Evolutionary conservation across 2,797 vertebrate species (phyloP), one percentile per base, ranked within the genome.

Genomic region (Orestias chungarensis): DNA sequence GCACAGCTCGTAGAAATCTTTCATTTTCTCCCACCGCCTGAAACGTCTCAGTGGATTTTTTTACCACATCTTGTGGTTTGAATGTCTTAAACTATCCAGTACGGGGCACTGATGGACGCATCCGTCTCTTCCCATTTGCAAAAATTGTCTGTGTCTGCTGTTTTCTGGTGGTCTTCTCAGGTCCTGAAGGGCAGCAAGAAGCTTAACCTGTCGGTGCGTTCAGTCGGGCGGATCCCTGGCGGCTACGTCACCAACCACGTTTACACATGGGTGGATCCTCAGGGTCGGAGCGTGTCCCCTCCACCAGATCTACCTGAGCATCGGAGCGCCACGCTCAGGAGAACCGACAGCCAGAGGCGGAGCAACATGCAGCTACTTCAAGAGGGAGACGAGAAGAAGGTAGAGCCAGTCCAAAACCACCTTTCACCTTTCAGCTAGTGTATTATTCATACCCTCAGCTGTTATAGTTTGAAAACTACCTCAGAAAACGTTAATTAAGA

Each of bases 181-280:
- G 97, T 95, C 31, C 93, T 99, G 85, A 98, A 99, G 87, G 98
- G 98, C 77, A 97, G 95, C 85, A 99, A 98, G 95, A 99, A 98
- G 93, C 93, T 99, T 71, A 92, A 92, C 76, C 92, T 99, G 66
- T 96, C 94, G 0, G 97, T 99, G 44, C 96, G 96, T 65, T 98
- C 97, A 0, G 95, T 97, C 2, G 98, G 97, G 0, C 94, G 97
- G 52, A 96, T 99, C 86, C 98, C 98, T 0, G 97, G 97, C 0
- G 97, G 96, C 20, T 99, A 97, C 0, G 89, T 98, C 79, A 98
- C 98, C 93, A 99, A 98, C 93, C 97, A 99, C 70, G 96, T 99
- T 70, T 99, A 99, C 82, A 97, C 96, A 6, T 99, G 98, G 98
- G 97, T 99, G 75, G 97, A 99, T 86, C 94, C 94, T 42, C 93